Evolutionary conservation across 2,113 vertebrate genomes (phyloP).

Genomic region (Sinocyclocheilus grahami): DNA sequence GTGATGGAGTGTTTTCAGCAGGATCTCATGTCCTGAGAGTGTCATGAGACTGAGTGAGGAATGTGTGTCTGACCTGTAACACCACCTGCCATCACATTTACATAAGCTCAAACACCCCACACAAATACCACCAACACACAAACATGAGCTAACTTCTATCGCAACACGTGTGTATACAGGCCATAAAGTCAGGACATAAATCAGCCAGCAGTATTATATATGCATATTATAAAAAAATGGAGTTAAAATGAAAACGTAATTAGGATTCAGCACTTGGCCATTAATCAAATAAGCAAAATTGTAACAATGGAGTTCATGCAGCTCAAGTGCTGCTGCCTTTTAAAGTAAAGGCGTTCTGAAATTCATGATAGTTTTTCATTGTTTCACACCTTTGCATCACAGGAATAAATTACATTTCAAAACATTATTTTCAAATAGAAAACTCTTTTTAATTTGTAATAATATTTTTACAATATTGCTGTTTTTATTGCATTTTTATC

Average conservation of each 20-base stretch:
- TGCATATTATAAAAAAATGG: neutral
- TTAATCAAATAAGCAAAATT: neutral
- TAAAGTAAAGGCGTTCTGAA: neutral
- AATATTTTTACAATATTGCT: neutral
- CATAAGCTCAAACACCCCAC: constrained; percentile 49
- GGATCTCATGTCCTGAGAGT: constrained; percentile 61
- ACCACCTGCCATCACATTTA: constrained; percentile 36
- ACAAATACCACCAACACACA: constrained; percentile 43
- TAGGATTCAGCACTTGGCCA: neutral
- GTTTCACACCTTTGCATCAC: neutral
- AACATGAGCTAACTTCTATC: neutral
- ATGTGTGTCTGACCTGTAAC: constrained; percentile 31
- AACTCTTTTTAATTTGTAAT: neutral
- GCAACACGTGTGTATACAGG: neutral
- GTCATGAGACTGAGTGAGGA: constrained; percentile 46
- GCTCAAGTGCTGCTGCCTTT: neutral
- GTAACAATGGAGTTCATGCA: neutral
- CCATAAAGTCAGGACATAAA: neutral
- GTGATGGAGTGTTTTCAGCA: constrained; percentile 60
- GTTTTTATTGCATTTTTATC: too few relatives aligned
- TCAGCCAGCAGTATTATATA: neutral
- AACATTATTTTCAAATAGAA: neutral
- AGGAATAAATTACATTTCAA: neutral
- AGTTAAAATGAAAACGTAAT: too few relatives aligned
- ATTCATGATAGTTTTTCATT: neutral